phyloP scores from a whole-genome alignment of 2,113 vertebrate genomes.

The Heliornis fulica region DNA sequence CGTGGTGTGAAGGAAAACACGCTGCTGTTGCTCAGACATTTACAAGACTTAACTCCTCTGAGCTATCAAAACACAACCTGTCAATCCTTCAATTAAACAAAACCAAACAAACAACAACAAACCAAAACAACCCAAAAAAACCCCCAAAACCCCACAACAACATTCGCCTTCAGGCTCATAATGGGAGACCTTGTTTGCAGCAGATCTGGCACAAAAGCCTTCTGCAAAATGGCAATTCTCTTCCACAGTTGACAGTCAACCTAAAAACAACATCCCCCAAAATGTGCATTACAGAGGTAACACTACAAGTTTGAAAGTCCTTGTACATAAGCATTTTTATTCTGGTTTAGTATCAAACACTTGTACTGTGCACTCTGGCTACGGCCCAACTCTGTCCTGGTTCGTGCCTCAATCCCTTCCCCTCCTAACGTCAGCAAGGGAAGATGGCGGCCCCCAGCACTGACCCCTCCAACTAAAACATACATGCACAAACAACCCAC shows the following conservation, averaged over 20 bases:
- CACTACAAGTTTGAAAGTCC: not conserved
- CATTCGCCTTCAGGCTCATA: not conserved
- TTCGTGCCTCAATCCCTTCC: not conserved
- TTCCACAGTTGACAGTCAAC: not conserved
- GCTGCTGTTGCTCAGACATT: not conserved
- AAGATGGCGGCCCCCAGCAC: not conserved
- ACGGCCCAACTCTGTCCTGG: not conserved
- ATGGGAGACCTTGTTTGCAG: not conserved
- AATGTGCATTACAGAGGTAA: not conserved
- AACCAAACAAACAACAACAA: too few species aligned
- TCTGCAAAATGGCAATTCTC: not conserved
- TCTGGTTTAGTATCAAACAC: not conserved
- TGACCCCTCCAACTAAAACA: rapidly evolving
- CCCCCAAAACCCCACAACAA: too few species aligned
- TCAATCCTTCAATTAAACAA: not conserved
- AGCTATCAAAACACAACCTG: not conserved
- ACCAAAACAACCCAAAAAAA: too few species aligned
- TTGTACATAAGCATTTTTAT: not conserved
- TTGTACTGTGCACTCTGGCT: not conserved
- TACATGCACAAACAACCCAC: too few species aligned
- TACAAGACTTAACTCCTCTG: not conserved
- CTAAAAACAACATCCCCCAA: not conserved
- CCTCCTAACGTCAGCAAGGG: not conserved
- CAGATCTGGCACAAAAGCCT: not conserved
- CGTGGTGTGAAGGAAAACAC: not conserved